Evolutionary conservation across 2,888 invertebrate species (phyloP).

Genomic region (Conus canariensis): DNA sequence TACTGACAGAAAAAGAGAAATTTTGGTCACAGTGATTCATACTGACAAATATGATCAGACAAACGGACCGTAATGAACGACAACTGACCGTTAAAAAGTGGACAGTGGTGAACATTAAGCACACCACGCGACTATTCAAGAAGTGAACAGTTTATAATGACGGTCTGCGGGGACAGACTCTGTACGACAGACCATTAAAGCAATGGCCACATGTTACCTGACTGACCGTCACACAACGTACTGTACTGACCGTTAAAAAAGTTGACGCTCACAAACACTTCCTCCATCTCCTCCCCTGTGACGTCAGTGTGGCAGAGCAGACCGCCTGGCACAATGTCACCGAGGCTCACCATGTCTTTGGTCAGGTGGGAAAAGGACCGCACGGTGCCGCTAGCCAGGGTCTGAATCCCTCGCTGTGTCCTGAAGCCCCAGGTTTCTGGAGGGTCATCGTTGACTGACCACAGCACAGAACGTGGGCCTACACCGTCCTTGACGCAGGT

Average conservation of each 20-base stretch:
- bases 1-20: too few relatives aligned
- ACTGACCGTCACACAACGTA: too few relatives aligned
- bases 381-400: neutral
- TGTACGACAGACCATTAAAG: too few relatives aligned
- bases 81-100: too few relatives aligned
- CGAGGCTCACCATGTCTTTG: conserved; percentile 16
- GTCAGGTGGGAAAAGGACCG: conserved; percentile 16
- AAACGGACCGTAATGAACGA: too few relatives aligned
- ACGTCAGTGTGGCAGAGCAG: conserved; percentile 20
- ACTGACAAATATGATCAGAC: too few relatives aligned
- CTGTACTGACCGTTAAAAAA: conserved; percentile 29
- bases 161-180: too few relatives aligned
- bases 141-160: too few relatives aligned
- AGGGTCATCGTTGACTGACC: conserved; percentile 8
- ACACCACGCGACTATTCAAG: too few relatives aligned
- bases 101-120: too few relatives aligned
- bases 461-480: neutral
- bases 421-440: conserved; percentile 17
- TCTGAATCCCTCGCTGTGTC: neutral
- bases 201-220: too few relatives aligned
- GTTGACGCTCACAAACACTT: conserved; percentile 13
- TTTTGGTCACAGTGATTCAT: too few relatives aligned
- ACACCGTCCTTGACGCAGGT: conserved; percentile 4
- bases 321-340: neutral
- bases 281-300: neutral